phyloP scores from a whole-genome alignment of 1,140 invertebrate species.

The Venturia canescens region DNA sequence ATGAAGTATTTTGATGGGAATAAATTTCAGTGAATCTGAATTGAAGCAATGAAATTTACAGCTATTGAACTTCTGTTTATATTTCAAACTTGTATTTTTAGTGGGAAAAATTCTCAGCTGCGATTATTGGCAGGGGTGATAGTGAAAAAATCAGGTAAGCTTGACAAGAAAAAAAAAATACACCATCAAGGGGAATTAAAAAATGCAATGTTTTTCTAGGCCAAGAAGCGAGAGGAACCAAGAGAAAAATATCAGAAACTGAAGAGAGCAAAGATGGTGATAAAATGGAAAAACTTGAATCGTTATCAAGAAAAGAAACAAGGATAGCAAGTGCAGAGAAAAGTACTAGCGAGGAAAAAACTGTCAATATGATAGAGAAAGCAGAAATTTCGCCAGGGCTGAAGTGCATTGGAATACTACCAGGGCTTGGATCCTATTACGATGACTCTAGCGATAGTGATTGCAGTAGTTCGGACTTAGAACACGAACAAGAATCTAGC shows the following conservation, averaged over 20 bases:
- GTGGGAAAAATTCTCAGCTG: constrained; percentile 76
- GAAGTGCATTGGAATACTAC: constrained; percentile 85
- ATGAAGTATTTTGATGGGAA: too few relatives aligned
- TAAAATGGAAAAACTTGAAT: constrained; percentile 49
- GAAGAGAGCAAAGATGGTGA: constrained; percentile 68
- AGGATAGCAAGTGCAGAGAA: constrained; percentile 7
- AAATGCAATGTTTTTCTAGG: constrained; percentile 62
- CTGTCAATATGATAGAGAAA: constrained; percentile 12
- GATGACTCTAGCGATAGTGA: constrained; percentile 84
- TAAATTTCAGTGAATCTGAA: too few relatives aligned
- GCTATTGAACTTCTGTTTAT: too few relatives aligned
- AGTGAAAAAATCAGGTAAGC: constrained; percentile 73
- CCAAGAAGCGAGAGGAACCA: constrained; percentile 69
- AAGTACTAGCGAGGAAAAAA: constrained; percentile 14
- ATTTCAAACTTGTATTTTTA: constrained; percentile 45
- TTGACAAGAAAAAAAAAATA: constrained; percentile 42
- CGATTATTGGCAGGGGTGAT: constrained; percentile 80
- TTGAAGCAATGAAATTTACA: too few relatives aligned
- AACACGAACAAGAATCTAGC: constrained; percentile 75
- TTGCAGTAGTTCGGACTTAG: constrained; percentile 79
- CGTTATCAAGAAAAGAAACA: constrained; percentile 30
- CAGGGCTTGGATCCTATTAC: constrained; percentile 85
- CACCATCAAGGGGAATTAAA: too few relatives aligned
- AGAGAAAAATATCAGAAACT: constrained; percentile 80
- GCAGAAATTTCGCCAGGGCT: constrained; percentile 69